These are phyloP conservation scores for Polia nebulosa DNA, from an alignment of 2,888 invertebrate species.

Conservation along the genomic window DNA sequence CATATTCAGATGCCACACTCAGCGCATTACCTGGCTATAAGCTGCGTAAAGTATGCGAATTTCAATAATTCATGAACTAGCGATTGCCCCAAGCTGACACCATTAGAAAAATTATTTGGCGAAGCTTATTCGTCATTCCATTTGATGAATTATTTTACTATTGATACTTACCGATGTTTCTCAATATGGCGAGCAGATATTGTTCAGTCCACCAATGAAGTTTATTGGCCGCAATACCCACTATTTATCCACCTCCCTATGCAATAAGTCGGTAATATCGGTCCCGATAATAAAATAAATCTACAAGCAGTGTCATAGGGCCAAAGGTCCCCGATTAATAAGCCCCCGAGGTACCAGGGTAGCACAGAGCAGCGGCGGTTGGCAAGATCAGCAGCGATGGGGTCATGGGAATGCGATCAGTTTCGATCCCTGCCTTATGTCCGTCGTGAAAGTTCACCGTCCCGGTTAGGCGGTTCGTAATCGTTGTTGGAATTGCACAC, in stretches of 20 bases:
- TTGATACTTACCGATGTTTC: constrained; percentile 11
- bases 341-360: constrained; percentile 61
- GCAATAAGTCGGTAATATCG: constrained; percentile 17
- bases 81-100: constrained; percentile 34
- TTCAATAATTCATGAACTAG: constrained; percentile 47
- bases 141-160: constrained; percentile 13
- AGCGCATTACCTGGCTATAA: constrained; percentile 17
- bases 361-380: constrained; percentile 60
- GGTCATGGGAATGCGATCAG: constrained; percentile 72
- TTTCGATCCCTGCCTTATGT: constrained; percentile 47
- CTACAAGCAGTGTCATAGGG: constrained; percentile 30
- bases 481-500: constrained; percentile 52
- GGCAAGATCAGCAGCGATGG: constrained; percentile 53
- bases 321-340: constrained; percentile 62
- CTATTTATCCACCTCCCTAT: constrained; percentile 28
- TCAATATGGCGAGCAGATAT: constrained; percentile 10
- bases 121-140: constrained; percentile 35
- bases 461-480: constrained; percentile 70
- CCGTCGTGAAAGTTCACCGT: constrained; percentile 71
- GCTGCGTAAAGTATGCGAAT: constrained; percentile 22
- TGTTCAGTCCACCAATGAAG: background rate
- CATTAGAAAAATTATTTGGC: constrained; percentile 41
- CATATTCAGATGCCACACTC: constrained; percentile 16
- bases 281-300: constrained; percentile 43
- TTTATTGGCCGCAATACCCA: constrained; percentile 21